Evolutionary conservation across 2,113 vertebrate species (phyloP).

Genomic region (Takifugu flavidus): DNA sequence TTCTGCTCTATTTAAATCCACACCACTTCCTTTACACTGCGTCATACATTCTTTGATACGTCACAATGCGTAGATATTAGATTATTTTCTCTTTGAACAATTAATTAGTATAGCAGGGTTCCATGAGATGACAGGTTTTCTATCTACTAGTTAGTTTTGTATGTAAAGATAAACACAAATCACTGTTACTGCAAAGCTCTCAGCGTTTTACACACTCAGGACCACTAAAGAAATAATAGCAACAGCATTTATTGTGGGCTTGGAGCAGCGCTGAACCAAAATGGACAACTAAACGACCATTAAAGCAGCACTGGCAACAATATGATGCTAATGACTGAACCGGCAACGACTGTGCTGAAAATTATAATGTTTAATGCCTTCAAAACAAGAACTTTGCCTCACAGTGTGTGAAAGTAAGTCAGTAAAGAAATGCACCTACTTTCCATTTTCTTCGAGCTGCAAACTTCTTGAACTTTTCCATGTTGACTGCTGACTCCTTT

Average conservation of each 20-base stretch:
- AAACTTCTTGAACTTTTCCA: slow-evolving; percentile 99
- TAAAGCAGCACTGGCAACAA: neutral
- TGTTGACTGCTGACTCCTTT: slow-evolving; percentile 97
- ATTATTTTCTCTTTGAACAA: neutral
- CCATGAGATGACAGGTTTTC: neutral
- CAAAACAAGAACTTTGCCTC: neutral
- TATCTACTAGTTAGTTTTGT: neutral
- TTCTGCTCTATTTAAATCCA: slow-evolving; percentile 28
- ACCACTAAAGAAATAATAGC: no score
- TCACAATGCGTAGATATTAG: neutral
- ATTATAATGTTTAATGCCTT: no score
- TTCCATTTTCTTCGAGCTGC: slow-evolving; percentile 97
- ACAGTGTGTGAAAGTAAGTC: neutral
- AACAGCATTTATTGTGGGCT: no score
- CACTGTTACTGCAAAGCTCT: neutral
- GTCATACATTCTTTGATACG: neutral
- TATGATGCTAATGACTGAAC: neutral
- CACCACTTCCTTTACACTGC: neutral
- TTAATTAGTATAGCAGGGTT: no score
- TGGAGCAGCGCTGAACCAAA: slow-evolving; percentile 1
- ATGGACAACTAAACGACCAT: neutral
- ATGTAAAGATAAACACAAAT: slow-evolving; percentile 2
- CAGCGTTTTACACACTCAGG: neutral
- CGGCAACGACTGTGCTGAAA: neutral
- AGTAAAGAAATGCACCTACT: slow-evolving; percentile 65